phyloP scores from a whole-genome alignment of 2,888 invertebrate species.

The Temnothorax ravouxi region DNA sequence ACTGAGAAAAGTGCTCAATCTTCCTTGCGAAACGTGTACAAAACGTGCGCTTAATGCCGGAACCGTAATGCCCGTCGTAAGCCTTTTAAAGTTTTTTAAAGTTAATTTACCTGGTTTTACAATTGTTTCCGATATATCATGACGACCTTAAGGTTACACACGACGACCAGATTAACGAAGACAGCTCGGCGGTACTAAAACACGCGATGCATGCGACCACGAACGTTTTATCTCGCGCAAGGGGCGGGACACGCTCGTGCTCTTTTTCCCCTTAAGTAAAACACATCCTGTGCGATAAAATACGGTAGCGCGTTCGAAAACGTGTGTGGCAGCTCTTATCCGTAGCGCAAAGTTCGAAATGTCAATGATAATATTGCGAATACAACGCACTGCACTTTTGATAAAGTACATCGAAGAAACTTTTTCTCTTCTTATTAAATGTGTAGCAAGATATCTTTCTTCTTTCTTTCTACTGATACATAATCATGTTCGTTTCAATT shows the following conservation, averaged over 20 bases:
- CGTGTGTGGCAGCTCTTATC: slow-evolving; percentile 26
- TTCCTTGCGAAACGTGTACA: background rate
- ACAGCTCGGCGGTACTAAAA: slow-evolving; percentile 29
- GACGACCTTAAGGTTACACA: slow-evolving; percentile 44
- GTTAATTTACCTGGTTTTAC: slow-evolving; percentile 31
- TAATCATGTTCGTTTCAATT: background rate
- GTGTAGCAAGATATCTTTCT: background rate
- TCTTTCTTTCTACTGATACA: background rate
- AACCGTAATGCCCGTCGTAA: slow-evolving; percentile 11
- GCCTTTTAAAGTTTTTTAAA: slow-evolving; percentile 19
- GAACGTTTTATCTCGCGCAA: slow-evolving; percentile 49
- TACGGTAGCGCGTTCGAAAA: slow-evolving; percentile 20
- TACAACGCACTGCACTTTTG: background rate
- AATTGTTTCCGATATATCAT: slow-evolving; percentile 46
- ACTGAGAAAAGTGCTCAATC: slow-evolving; percentile 12
- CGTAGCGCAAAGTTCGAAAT: slow-evolving; percentile 19
- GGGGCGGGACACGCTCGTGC: slow-evolving; percentile 27
- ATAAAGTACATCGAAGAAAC: background rate
- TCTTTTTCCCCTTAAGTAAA: slow-evolving; percentile 41
- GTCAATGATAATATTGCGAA: slow-evolving; percentile 20
- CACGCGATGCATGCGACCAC: slow-evolving; percentile 48
- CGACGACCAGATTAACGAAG: slow-evolving; percentile 45
- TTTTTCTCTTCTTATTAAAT: background rate
- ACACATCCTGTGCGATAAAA: slow-evolving; percentile 25
- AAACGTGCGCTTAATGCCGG: background rate